Percentiles rank a stretch among this genome's conserved stretches.
These are phyloP conservation scores for Poicephalus meyeri DNA, from an alignment of 2,113 vertebrate species.

Conservation along the genomic window DNA sequence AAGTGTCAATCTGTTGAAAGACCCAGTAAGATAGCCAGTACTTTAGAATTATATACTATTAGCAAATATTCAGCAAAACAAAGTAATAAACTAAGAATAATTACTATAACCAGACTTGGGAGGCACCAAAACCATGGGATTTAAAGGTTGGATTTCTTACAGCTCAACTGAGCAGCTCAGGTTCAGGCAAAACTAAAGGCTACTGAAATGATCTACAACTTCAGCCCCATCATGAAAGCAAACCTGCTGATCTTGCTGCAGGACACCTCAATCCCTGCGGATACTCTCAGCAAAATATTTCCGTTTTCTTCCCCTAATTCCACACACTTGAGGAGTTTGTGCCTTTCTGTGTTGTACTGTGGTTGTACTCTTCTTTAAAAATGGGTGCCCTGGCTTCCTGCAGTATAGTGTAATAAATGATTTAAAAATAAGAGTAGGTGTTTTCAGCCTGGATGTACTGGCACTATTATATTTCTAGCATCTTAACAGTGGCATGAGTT, in stretches of 20 bases:
- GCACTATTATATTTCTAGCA: not conserved
- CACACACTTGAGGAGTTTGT: not conserved
- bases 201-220: not conserved
- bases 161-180: not conserved
- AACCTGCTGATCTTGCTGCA: not conserved
- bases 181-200: not conserved
- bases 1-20: not conserved
- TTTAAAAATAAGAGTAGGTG: not conserved
- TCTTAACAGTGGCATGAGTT: not conserved
- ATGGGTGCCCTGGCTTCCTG: not conserved
- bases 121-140: not conserved
- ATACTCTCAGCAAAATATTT: not conserved
- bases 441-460: not conserved
- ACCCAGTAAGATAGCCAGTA: not conserved
- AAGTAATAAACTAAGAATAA: not conserved
- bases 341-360: not conserved
- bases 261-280: not conserved
- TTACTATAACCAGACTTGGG: not conserved
- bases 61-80: not conserved
- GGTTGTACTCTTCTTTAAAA: not conserved
- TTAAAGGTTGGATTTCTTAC: not conserved
- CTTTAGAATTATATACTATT: not conserved
- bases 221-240: not conserved
- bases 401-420: not conserved
- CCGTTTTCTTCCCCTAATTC: not conserved